phyloP scores from a whole-genome alignment of 1,140 invertebrate species.

The Apis laboriosa region DNA sequence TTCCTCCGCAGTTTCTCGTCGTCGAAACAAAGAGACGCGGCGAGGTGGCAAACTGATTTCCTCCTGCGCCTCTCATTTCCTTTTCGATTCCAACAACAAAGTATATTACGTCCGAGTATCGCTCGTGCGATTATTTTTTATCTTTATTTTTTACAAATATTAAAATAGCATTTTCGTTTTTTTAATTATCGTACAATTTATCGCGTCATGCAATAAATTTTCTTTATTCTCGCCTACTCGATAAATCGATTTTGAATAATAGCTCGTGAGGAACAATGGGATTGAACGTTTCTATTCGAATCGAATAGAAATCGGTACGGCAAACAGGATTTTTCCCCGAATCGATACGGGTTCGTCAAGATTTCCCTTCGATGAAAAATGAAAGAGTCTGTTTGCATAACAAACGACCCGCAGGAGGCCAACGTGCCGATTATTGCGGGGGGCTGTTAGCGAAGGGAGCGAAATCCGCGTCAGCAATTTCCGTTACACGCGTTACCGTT shows the following conservation, averaged over 20 bases:
- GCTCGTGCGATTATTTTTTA: no score
- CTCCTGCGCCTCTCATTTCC: background rate
- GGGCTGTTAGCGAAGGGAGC: slow-evolving; percentile 28
- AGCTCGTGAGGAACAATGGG: no score
- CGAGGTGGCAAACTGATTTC: slow-evolving; percentile 14
- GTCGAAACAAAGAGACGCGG: slow-evolving; percentile 23
- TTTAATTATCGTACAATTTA: no score
- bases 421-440: slow-evolving; percentile 36
- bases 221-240: no score
- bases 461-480: slow-evolving; percentile 30
- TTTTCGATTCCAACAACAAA: no score
- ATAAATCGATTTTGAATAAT: background rate
- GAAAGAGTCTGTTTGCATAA: slow-evolving; percentile 45
- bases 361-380: slow-evolving; percentile 35
- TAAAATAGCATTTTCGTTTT: no score
- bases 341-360: slow-evolving; percentile 12
- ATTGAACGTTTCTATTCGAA: background rate
- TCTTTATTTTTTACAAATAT: no score
- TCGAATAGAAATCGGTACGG: no score
- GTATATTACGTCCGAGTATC: no score
- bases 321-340: background rate
- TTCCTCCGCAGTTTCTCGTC: slow-evolving; percentile 8
- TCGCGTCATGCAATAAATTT: background rate
- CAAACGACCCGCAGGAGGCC: slow-evolving; percentile 44
- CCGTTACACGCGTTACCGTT: background rate